phyloP scores from a whole-genome alignment of 2,888 invertebrate genomes.

The Stramonita haemastoma region DNA sequence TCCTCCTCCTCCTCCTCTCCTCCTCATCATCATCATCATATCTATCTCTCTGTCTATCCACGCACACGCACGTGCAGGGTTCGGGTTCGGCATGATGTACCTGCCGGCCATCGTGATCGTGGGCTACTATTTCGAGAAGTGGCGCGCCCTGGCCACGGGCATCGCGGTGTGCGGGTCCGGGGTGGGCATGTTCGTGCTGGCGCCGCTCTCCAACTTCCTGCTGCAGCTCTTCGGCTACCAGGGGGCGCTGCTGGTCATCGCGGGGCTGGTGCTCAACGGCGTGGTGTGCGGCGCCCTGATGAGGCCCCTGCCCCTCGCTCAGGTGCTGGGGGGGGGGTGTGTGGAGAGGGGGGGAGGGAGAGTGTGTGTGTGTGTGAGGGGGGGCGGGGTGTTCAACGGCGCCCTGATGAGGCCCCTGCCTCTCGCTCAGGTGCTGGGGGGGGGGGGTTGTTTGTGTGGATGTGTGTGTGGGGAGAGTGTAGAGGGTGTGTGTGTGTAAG shows the following conservation, averaged over 20 bases:
- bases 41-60: too few relatives aligned
- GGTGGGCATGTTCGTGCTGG: conserved; percentile 92
- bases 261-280: conserved; percentile 88
- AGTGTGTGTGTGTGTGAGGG: neutral
- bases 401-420: conserved; percentile 89
- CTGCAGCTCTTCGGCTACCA: conserved; percentile 86
- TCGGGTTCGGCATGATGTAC: conserved; percentile 96
- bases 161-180: conserved; percentile 98
- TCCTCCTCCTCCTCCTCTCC: too few relatives aligned
- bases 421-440: neutral
- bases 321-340: neutral
- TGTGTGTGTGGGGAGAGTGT: neutral
- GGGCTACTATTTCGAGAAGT: conserved; percentile 97
- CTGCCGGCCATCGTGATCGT: conserved; percentile 96
- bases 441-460: neutral
- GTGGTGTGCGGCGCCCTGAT: conserved; percentile 88
- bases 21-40: too few relatives aligned
- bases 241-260: conserved; percentile 83
- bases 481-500: neutral
- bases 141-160: conserved; percentile 96
- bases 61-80: conserved; percentile 84
- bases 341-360: neutral
- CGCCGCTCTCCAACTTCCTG: conserved; percentile 86
- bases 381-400: neutral
- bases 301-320: conserved; percentile 83